These are phyloP conservation scores for Cyphomyrus discorhynchus DNA, from an alignment of 2,113 vertebrate genomes.

Conservation along the genomic window DNA sequence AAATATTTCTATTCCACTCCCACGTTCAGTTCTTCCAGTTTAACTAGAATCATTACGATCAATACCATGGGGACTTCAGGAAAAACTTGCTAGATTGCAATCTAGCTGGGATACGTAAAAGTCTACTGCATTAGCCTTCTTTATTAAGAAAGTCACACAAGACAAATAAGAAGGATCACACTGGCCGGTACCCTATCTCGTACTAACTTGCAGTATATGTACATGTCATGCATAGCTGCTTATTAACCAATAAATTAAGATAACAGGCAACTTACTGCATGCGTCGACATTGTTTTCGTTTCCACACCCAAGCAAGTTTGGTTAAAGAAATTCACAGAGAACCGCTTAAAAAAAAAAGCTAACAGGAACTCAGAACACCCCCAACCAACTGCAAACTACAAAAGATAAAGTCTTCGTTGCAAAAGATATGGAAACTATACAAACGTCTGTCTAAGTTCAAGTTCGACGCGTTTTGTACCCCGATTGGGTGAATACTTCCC, in stretches of 20 bases:
- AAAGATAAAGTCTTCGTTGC: background rate
- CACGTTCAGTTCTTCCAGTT: background rate
- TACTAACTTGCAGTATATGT: background rate
- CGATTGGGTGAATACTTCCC: background rate
- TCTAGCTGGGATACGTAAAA: background rate
- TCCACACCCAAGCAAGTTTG: background rate
- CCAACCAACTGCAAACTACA: background rate
- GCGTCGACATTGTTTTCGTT: slow-evolving; percentile 19
- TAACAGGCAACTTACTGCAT: slow-evolving; percentile 11
- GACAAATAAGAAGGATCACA: background rate
- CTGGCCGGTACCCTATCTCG: background rate
- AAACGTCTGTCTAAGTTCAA: background rate
- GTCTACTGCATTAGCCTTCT: background rate
- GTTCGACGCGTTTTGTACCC: background rate
- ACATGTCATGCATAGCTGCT: background rate
- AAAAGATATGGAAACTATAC: background rate
- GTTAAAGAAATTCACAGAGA: background rate
- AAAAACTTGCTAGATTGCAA: background rate
- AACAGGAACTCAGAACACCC: background rate
- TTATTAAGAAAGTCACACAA: background rate
- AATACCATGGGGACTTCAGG: background rate
- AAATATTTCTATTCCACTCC: background rate
- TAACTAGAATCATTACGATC: background rate
- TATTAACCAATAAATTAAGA: slow-evolving; percentile 34
- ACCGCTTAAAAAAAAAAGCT: background rate